Conservation (phyloP, 2,888 invertebrate genomes). For the Apodemia duryi region DNA sequence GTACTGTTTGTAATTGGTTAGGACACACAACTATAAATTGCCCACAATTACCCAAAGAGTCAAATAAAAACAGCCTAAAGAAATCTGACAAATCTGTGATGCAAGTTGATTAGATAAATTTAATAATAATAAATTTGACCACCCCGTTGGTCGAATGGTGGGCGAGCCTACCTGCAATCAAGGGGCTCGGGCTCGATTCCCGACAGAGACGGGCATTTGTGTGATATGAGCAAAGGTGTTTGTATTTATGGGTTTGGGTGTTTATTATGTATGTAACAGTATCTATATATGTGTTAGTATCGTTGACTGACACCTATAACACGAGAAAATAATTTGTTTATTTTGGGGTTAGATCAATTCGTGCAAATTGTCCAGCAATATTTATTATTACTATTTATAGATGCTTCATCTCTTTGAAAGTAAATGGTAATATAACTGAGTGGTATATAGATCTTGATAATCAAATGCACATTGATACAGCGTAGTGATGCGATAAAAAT, state of each 20-base stretch:
- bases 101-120: background rate
- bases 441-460: slow-evolving; percentile 12
- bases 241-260: too few relatives aligned
- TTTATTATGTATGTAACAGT: too few relatives aligned
- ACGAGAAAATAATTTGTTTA: too few relatives aligned
- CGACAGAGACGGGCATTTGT: too few relatives aligned
- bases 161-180: too few relatives aligned
- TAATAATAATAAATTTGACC: background rate
- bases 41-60: background rate
- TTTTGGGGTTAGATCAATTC: too few relatives aligned
- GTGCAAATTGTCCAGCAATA: too few relatives aligned
- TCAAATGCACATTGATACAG: slow-evolving; percentile 1
- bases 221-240: too few relatives aligned
- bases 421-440: background rate
- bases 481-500: background rate
- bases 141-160: too few relatives aligned
- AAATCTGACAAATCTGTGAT: background rate
- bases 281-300: too few relatives aligned
- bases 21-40: slow-evolving; percentile 16
- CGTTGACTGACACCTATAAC: too few relatives aligned
- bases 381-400: background rate
- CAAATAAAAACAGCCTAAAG: background rate
- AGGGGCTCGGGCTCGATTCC: too few relatives aligned
- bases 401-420: background rate
- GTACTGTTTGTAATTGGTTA: slow-evolving; percentile 11